Percentiles rank a stretch among this genome's conserved stretches.
Conservation (phyloP, 2,797 vertebrate species). For the Cheirogaleus major region DNA sequence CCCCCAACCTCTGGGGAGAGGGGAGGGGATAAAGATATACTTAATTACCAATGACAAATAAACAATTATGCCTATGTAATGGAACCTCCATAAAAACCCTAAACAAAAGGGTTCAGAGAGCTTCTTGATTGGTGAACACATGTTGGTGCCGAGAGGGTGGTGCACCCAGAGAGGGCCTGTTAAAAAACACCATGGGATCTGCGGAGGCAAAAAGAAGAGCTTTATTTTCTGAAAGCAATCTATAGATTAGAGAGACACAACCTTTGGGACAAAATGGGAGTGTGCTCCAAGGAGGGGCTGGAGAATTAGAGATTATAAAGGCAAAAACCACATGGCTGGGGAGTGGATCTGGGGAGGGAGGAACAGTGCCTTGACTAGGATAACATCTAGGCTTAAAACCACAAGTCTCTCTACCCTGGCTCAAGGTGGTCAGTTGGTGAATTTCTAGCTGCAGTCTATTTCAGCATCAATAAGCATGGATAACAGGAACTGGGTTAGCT, state of each 20-base stretch:
- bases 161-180: neutral
- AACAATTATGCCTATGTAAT: neutral
- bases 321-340: neutral
- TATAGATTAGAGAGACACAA: neutral
- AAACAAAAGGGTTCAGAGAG: neutral
- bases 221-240: neutral
- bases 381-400: neutral
- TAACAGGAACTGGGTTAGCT: neutral
- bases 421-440: neutral
- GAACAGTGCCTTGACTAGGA: neutral
- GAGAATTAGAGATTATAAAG: neutral
- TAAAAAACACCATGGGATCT: neutral
- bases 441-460: neutral
- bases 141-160: neutral
- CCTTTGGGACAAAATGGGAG: neutral
- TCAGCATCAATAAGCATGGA: neutral
- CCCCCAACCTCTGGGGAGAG: neutral
- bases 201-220: neutral
- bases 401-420: neutral
- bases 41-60: neutral
- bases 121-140: neutral
- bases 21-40: neutral
- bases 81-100: neutral
- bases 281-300: neutral
- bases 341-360: neutral